Conservation (phyloP, 1,140 invertebrate genomes). For the Bombus waltoni region DNA sequence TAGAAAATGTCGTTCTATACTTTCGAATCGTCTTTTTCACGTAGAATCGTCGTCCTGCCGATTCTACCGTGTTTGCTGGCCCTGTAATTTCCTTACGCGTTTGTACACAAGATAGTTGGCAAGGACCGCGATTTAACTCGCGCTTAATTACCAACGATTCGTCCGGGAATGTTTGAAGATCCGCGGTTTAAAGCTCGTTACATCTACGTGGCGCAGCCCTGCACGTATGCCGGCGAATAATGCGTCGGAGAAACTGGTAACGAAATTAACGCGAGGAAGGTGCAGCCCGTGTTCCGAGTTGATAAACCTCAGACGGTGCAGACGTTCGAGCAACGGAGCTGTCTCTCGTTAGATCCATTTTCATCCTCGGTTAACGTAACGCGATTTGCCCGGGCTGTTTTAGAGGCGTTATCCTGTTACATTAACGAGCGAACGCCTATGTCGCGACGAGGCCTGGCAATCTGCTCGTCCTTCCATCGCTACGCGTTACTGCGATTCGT, state of each 20-base stretch:
- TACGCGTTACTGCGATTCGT: not conserved
- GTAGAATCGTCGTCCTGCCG: not conserved
- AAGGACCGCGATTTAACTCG: not conserved
- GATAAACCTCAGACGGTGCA: constrained; percentile 43
- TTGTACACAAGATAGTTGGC: not conserved
- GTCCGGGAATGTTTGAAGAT: constrained; percentile 33
- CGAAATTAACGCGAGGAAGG: constrained; percentile 42
- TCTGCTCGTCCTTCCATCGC: not conserved
- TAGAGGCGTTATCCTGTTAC: constrained; percentile 43
- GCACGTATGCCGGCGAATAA: constrained; percentile 15
- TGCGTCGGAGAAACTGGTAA: constrained; percentile 26
- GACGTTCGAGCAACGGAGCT: constrained; percentile 30
- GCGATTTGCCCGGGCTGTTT: constrained; percentile 34
- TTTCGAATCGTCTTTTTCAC: not conserved
- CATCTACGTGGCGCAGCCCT: too few relatives aligned
- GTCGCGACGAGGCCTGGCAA: not conserved
- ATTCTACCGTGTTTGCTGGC: not conserved
- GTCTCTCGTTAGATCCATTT: constrained; percentile 49
- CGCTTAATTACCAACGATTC: constrained; percentile 33
- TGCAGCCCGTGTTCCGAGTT: constrained; percentile 18
- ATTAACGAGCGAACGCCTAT: constrained; percentile 31
- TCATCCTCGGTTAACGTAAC: constrained; percentile 48
- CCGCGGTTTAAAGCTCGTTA: constrained; percentile 44
- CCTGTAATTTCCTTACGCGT: not conserved
- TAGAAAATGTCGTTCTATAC: too few relatives aligned